A percentile compares a stretch with the other conserved stretches of the same genome.
These are phyloP conservation scores for Channallabes apus DNA, from an alignment of 2,797 vertebrate genomes.

Conservation along the genomic window DNA sequence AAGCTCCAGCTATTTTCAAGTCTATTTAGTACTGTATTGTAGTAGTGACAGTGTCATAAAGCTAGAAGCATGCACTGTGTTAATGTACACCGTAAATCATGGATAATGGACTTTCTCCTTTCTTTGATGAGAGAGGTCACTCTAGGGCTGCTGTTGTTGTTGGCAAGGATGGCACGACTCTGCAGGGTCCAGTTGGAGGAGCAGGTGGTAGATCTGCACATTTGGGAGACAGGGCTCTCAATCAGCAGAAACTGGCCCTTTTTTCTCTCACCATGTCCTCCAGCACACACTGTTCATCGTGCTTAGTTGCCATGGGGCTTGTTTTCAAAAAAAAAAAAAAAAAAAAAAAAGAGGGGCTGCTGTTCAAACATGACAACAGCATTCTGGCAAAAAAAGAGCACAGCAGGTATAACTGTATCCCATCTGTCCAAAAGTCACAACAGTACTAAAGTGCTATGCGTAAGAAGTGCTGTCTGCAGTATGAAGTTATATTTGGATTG, in stretches of 20 bases:
- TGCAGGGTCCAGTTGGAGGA: slow-evolving; percentile 55
- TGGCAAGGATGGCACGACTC: slow-evolving; percentile 60
- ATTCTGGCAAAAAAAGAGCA: slow-evolving; percentile 23
- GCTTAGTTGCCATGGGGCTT: slow-evolving; percentile 24
- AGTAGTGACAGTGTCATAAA: background rate
- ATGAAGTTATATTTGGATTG: background rate
- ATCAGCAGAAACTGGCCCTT: slow-evolving; percentile 55
- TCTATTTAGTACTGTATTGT: too few relatives aligned
- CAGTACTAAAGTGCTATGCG: background rate
- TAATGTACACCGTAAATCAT: background rate
- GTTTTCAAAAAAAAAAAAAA: slow-evolving; percentile 21
- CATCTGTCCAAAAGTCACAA: slow-evolving; percentile 18
- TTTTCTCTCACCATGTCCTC: slow-evolving; percentile 24
- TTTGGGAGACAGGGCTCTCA: slow-evolving; percentile 63
- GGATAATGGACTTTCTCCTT: background rate
- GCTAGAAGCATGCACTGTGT: background rate
- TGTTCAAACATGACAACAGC: slow-evolving; percentile 27
- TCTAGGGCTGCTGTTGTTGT: slow-evolving; percentile 53
- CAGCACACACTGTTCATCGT: slow-evolving; percentile 7
- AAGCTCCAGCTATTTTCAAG: too few relatives aligned
- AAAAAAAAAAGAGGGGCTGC: background rate
- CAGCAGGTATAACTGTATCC: slow-evolving; percentile 22
- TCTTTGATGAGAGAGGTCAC: slow-evolving; percentile 25
- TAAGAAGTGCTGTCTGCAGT: background rate
- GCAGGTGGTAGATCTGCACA: slow-evolving; percentile 64